Percentiles rank a stretch among this genome's conserved stretches.
These are phyloP conservation scores for Epizoanthus illoricatus DNA, from an alignment of 92 coral and sea anemone genomes.

Conservation along the genomic window DNA sequence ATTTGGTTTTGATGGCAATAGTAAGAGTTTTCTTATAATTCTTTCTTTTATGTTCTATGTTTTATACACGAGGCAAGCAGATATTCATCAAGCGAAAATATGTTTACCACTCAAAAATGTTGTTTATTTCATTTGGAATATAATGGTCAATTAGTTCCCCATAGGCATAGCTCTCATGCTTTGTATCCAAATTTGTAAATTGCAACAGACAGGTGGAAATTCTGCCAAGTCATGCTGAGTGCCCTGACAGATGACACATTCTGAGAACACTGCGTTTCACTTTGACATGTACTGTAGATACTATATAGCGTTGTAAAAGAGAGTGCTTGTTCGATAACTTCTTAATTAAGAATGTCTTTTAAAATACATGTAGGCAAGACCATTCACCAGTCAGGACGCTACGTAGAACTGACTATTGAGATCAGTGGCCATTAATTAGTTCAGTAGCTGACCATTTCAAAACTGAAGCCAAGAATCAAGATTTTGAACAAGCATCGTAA, in stretches of 20 bases:
- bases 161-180: neutral
- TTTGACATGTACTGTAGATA: neutral
- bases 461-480: too few species aligned
- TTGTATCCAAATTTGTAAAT: neutral
- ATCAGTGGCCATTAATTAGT: too few species aligned
- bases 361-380: too few species aligned
- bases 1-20: neutral
- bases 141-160: slow-evolving; percentile 2
- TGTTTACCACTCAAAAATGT: neutral
- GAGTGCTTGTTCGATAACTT: neutral
- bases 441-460: too few species aligned
- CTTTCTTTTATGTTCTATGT: too few species aligned
- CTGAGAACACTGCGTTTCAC: neutral
- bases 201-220: neutral
- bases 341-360: too few species aligned
- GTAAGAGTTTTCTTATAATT: neutral
- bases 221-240: neutral
- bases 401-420: too few species aligned
- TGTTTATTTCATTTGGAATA: neutral
- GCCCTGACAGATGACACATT: neutral
- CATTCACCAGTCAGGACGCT: too few species aligned
- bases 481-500: too few species aligned
- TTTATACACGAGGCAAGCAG: too few species aligned
- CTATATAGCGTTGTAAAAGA: too few species aligned
- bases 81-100: neutral